These are phyloP conservation scores for Parascotia fuliginaria DNA, from an alignment of 2,888 invertebrate species.

Conservation along the genomic window DNA sequence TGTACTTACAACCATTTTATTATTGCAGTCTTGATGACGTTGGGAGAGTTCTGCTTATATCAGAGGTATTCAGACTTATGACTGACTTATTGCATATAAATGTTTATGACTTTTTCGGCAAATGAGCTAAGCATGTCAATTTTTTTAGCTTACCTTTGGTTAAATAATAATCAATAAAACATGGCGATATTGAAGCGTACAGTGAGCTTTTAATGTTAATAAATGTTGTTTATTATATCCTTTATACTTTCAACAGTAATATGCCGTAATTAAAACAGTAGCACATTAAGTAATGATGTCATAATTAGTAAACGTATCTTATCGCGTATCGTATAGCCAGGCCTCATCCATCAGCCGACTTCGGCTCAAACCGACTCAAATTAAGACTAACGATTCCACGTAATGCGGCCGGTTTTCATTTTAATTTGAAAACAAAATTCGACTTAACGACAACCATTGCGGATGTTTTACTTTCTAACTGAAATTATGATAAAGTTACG, in stretches of 20 bases:
- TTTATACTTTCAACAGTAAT: conserved; percentile 13
- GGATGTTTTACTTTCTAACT: conserved; percentile 45
- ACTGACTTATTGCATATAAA: too few relatives aligned
- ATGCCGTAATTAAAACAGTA: conserved; percentile 1
- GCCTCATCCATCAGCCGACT: conserved; percentile 25
- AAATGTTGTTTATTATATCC: too few relatives aligned
- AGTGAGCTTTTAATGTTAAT: too few relatives aligned
- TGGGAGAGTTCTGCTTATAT: too few relatives aligned
- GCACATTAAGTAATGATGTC: conserved; percentile 6
- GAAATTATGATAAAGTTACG: conserved; percentile 32
- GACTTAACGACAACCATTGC: conserved; percentile 62
- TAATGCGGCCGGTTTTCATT: conserved; percentile 78
- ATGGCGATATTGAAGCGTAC: too few relatives aligned
- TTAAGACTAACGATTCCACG: conserved; percentile 81
- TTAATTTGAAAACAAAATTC: conserved; percentile 78
- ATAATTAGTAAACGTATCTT: conserved; percentile 24
- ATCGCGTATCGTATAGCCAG: conserved; percentile 11
- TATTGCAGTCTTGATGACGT: too few relatives aligned
- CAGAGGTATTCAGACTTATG: too few relatives aligned
- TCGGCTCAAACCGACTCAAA: conserved; percentile 56
- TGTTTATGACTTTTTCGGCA: too few relatives aligned
- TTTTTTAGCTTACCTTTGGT: too few relatives aligned
- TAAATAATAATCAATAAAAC: too few relatives aligned
- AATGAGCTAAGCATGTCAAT: too few relatives aligned
- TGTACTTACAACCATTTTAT: too few relatives aligned